Evolutionary conservation across 2,888 invertebrate species (phyloP).

Genomic region (Drosophila emarginata): DNA sequence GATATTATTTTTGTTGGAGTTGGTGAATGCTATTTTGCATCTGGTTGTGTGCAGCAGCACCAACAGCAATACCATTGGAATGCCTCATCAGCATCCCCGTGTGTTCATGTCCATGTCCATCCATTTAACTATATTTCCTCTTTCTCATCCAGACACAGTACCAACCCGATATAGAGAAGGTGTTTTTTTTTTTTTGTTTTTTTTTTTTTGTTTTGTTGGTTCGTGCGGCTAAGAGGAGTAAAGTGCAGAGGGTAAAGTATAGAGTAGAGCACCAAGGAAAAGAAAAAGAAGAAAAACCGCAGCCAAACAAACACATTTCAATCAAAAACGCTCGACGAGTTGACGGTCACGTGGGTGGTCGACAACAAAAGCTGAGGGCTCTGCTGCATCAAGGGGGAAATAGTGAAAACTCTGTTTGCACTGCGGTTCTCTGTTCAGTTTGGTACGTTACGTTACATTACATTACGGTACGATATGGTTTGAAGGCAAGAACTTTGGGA

Average conservation of each 20-base stretch:
- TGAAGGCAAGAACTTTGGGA: conserved; percentile 27
- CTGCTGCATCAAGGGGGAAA: neutral
- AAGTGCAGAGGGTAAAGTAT: neutral
- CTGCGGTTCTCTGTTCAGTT: neutral
- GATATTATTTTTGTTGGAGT: conserved; percentile 30
- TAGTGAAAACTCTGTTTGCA: conserved; percentile 9
- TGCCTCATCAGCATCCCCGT: conserved; percentile 36
- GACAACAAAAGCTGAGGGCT: conserved; percentile 30
- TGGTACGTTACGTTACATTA: no score
- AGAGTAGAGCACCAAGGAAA: neutral
- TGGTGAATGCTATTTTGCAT: conserved; percentile 11
- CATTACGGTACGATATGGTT: neutral
- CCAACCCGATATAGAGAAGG: neutral
- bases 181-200: neutral
- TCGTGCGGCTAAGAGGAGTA: neutral
- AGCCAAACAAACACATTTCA: conserved; percentile 75
- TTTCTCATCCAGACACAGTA: neutral
- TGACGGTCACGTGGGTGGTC: conserved; percentile 63
- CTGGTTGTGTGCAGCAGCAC: conserved; percentile 7
- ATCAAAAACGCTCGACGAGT: conserved; percentile 66
- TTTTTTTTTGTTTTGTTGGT: conserved; percentile 6
- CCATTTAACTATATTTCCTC: conserved; percentile 15
- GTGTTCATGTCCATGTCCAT: conserved; percentile 39
- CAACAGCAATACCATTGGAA: conserved; percentile 37
- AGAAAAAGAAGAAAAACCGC: conserved; percentile 47